A percentile compares a stretch with the other conserved stretches of the same genome.
Evolutionary conservation across 2,888 invertebrate species (phyloP).

Genomic region (Diogma glabrata): DNA sequence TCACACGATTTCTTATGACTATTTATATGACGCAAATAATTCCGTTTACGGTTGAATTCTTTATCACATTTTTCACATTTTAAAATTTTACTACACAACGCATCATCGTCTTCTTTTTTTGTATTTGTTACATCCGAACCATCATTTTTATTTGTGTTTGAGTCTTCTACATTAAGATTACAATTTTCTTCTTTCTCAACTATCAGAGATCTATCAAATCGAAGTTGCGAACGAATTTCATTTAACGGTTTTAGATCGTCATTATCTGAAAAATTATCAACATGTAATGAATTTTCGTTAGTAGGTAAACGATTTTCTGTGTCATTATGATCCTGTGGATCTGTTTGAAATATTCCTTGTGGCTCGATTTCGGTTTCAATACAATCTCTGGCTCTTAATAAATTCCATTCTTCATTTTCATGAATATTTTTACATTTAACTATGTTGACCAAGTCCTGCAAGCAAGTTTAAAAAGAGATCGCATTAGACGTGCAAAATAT

Average conservation of each 20-base stretch:
- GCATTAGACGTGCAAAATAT: no score
- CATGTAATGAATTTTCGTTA: neutral
- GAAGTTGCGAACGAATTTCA: no score
- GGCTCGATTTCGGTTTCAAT: neutral
- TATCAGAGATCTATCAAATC: neutral
- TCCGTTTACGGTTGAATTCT: neutral
- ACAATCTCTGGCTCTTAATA: neutral
- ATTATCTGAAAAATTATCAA: neutral
- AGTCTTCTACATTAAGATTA: no score
- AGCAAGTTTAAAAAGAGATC: no score
- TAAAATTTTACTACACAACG: no score
- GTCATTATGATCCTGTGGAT: neutral
- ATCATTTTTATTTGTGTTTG: no score
- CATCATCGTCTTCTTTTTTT: no score
- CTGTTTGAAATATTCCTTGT: neutral
- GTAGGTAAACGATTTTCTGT: no score
- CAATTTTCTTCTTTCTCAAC: no score
- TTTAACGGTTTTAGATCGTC: neutral
- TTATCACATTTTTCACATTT: conserved; percentile 1
- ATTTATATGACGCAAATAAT: neutral
- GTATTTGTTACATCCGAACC: no score
- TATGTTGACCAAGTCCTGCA: neutral
- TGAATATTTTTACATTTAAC: neutral
- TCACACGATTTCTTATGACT: neutral
- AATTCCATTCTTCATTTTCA: conserved; percentile 4